Evolutionary conservation across 2,113 vertebrate species (phyloP).

Genomic region (Rhinogobius similis): DNA sequence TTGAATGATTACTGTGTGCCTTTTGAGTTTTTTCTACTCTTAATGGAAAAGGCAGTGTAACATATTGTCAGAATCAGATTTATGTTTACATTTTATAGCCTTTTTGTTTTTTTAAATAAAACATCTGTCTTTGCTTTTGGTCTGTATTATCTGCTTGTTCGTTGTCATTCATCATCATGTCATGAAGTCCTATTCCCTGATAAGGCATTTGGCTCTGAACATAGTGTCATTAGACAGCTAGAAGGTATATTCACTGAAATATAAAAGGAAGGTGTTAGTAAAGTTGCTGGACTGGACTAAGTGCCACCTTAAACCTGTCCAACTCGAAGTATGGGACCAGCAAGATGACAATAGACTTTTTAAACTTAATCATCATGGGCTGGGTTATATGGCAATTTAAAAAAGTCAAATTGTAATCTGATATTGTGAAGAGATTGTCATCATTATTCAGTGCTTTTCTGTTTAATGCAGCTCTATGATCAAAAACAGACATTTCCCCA

Average conservation of each 20-base stretch:
- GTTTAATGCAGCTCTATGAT: too few relatives aligned
- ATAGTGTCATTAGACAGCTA: too few relatives aligned
- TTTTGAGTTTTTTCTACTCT: not conserved
- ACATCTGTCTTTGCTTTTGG: not conserved
- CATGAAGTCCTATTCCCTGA: not conserved
- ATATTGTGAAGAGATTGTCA: too few relatives aligned
- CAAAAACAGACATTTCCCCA: too few relatives aligned
- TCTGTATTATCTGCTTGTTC: not conserved
- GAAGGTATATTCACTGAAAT: not conserved
- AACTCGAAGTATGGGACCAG: conserved; percentile 10
- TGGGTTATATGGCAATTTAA: too few relatives aligned
- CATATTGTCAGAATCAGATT: too few relatives aligned
- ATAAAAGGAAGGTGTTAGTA: too few relatives aligned
- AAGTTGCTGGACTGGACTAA: too few relatives aligned
- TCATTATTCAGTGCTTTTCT: too few relatives aligned
- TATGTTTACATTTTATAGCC: too few relatives aligned
- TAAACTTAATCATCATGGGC: not conserved
- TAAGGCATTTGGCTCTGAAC: not conserved
- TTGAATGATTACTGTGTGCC: not conserved
- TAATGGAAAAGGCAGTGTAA: not conserved
- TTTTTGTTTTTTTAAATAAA: too few relatives aligned
- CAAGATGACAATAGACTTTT: not conserved
- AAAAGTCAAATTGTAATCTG: too few relatives aligned
- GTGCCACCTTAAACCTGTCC: conserved; percentile 15
- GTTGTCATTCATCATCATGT: not conserved